Percentiles rank a stretch among this genome's conserved stretches.
Evolutionary conservation across 2,797 vertebrate species (phyloP).

Genomic region (Cryptoblepharus egeriae): DNA sequence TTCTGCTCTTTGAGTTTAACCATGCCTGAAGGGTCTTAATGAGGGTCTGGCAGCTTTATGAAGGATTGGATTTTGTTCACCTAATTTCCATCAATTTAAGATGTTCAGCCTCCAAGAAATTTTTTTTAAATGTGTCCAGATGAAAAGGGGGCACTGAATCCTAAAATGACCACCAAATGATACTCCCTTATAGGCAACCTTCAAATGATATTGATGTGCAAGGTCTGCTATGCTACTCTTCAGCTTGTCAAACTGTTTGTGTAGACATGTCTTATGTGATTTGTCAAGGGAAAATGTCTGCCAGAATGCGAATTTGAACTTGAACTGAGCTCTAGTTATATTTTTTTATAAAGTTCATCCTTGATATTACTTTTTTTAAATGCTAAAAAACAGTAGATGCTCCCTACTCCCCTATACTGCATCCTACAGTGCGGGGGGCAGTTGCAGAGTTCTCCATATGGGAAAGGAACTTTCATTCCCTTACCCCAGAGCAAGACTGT

Average conservation of each 20-base stretch:
- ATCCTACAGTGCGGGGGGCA: too few relatives aligned
- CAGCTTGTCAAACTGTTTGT: background rate
- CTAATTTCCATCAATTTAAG: conserved; percentile 29
- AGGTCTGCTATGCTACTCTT: background rate
- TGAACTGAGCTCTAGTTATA: conserved; percentile 17
- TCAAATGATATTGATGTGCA: background rate
- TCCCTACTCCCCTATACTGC: too few relatives aligned
- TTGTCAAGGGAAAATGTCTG: background rate
- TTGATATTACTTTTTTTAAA: conserved; percentile 48
- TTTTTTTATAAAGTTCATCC: conserved; percentile 26
- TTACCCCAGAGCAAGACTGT: too few relatives aligned
- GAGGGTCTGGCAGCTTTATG: conserved; percentile 39
- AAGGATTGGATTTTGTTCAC: conserved; percentile 12
- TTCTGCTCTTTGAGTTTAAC: conserved; percentile 66
- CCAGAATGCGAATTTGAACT: conserved; percentile 23
- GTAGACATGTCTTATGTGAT: conserved; percentile 1
- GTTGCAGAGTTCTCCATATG: too few relatives aligned
- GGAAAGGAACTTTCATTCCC: too few relatives aligned
- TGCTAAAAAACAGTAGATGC: conserved; percentile 5
- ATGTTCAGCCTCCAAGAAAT: background rate
- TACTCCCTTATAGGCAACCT: background rate
- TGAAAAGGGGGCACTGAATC: background rate
- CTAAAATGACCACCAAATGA: conserved; percentile 1
- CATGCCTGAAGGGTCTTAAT: conserved; percentile 57
- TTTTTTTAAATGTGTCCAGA: conserved; percentile 20